Evolutionary conservation across 2,888 invertebrate genomes (phyloP).

Genomic region (Colletes collaris): DNA sequence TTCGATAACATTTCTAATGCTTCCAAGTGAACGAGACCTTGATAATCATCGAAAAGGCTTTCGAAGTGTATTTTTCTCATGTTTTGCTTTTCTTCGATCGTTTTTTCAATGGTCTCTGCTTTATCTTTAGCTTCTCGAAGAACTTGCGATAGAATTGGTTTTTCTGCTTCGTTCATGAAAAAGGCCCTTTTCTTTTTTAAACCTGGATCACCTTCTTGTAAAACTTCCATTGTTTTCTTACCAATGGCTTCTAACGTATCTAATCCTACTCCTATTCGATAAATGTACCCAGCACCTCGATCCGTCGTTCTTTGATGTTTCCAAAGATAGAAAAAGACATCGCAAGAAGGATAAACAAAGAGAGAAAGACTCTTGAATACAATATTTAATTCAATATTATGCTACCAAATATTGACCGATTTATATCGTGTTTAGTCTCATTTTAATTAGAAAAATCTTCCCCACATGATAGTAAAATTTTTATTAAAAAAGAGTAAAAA

Average conservation of each 20-base stretch:
- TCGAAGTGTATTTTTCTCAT: conserved; percentile 88
- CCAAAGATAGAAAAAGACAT: too few relatives aligned
- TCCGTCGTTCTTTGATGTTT: too few relatives aligned
- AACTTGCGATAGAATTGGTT: conserved; percentile 87
- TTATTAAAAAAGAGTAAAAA: too few relatives aligned
- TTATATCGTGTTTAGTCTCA: too few relatives aligned
- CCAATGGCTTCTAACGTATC: conserved; percentile 97
- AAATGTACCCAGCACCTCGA: too few relatives aligned
- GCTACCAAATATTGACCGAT: too few relatives aligned
- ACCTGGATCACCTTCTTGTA: conserved; percentile 96
- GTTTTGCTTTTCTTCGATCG: conserved; percentile 82
- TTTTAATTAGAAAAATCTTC: too few relatives aligned
- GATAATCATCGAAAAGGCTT: conserved; percentile 93
- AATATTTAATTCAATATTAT: too few relatives aligned
- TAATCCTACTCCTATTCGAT: conserved; percentile 84
- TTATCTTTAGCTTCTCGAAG: conserved; percentile 90
- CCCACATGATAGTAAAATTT: too few relatives aligned
- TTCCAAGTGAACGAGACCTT: conserved; percentile 94
- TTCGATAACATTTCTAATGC: conserved; percentile 95
- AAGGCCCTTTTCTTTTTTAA: conserved; percentile 90
- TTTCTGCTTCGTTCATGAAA: conserved; percentile 86
- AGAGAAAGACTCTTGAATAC: too few relatives aligned
- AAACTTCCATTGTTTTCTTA: conserved; percentile 96
- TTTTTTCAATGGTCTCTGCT: conserved; percentile 86
- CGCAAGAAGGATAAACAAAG: too few relatives aligned